These are phyloP conservation scores for Gallinago stenura DNA, from an alignment of 2,797 vertebrate species.

Conservation along the genomic window DNA sequence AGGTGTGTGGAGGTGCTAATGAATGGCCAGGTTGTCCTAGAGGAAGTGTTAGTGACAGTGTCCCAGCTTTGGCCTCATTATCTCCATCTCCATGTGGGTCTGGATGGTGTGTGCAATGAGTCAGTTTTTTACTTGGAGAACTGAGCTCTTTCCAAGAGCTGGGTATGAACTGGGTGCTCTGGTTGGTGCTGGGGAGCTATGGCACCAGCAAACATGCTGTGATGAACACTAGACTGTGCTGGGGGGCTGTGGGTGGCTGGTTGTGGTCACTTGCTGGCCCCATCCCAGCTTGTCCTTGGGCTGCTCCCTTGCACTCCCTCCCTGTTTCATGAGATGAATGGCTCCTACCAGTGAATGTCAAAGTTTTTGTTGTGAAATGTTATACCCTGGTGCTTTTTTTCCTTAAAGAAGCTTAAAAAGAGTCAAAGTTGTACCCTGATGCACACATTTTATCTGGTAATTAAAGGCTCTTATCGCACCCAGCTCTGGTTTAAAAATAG, in stretches of 20 bases:
- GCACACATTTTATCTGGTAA: conserved; percentile 12
- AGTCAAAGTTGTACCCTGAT: neutral
- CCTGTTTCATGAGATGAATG: neutral
- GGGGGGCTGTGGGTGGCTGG: neutral
- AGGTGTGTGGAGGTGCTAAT: neutral
- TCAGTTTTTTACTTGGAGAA: neutral
- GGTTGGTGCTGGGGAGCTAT: neutral
- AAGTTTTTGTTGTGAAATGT: neutral
- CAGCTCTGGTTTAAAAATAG: conserved; percentile 47
- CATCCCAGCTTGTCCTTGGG: neutral
- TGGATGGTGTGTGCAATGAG: neutral
- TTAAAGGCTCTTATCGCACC: conserved; percentile 17
- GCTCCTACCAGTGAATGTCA: neutral
- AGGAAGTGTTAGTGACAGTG: neutral
- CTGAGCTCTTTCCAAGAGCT: neutral
- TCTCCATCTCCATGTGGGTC: rapidly evolving
- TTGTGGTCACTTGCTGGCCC: rapidly evolving
- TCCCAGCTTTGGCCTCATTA: rapidly evolving
- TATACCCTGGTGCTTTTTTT: neutral
- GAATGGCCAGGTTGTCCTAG: neutral
- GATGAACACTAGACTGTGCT: too few relatives aligned
- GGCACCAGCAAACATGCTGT: rapidly evolving
- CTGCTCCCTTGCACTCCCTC: neutral
- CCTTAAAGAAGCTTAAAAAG: neutral
- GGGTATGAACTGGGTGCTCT: rapidly evolving